A percentile compares a stretch with the other conserved stretches of the same genome.
phyloP scores from a whole-genome alignment of 2,888 invertebrate genomes.

The Acrobasis suavella region DNA sequence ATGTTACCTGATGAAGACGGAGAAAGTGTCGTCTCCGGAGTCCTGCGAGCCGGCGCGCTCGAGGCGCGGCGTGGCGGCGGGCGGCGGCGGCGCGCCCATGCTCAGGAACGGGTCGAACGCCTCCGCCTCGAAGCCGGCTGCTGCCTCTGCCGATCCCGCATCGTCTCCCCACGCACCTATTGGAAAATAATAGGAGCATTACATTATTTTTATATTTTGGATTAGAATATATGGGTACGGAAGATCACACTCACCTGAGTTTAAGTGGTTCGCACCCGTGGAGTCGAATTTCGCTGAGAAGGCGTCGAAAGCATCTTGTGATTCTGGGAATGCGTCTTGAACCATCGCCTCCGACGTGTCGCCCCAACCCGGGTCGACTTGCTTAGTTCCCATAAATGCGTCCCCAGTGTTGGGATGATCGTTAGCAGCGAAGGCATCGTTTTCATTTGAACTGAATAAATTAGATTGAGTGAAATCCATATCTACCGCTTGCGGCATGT shows the following conservation, averaged over 20 bases:
- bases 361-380: constrained; percentile 55
- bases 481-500: constrained; percentile 27
- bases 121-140: constrained; percentile 87
- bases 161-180: constrained; percentile 69
- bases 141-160: constrained; percentile 52
- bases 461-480: constrained; percentile 35
- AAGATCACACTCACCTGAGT: constrained; percentile 48
- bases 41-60: constrained; percentile 87
- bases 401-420: constrained; percentile 32
- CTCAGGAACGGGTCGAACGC: constrained; percentile 91
- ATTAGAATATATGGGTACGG: background rate
- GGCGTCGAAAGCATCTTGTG: constrained; percentile 88
- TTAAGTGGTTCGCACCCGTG: constrained; percentile 71
- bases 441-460: constrained; percentile 38
- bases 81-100: constrained; percentile 88
- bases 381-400: constrained; percentile 32
- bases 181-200: too few species aligned
- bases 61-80: constrained; percentile 85
- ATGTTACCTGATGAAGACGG: constrained; percentile 87
- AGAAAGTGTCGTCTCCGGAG: constrained; percentile 90
- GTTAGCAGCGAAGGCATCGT: constrained; percentile 31
- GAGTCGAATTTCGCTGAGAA: constrained; percentile 95
- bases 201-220: too few species aligned
- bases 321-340: constrained; percentile 59
- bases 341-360: constrained; percentile 50